Evolutionary conservation across 1,140 invertebrate genomes (phyloP).

Genomic region (Scaptodrosophila lebanonensis): DNA sequence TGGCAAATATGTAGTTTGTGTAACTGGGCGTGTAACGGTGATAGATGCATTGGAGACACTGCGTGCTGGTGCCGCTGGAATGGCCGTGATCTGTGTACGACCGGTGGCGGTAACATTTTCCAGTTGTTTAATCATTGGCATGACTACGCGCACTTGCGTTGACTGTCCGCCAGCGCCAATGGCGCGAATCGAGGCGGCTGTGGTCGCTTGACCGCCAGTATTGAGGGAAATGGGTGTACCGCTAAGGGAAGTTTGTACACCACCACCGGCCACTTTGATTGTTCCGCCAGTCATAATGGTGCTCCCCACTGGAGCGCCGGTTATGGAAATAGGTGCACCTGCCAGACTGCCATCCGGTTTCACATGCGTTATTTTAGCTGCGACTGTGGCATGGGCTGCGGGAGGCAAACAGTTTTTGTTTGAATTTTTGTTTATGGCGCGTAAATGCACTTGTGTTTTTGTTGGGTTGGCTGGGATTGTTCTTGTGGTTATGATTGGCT

Average conservation of each 20-base stretch:
- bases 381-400: slow-evolving; percentile 61
- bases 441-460: slow-evolving; percentile 46
- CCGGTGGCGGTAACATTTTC: slow-evolving; percentile 65
- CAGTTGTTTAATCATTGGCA: slow-evolving; percentile 74
- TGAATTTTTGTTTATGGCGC: slow-evolving; percentile 65
- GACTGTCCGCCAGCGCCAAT: slow-evolving; percentile 68
- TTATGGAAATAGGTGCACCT: slow-evolving; percentile 49
- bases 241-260: slow-evolving; percentile 40
- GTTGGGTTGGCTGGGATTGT: slow-evolving; percentile 27
- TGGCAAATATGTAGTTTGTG: slow-evolving; percentile 66
- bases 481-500: slow-evolving; percentile 37
- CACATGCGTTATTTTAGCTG: slow-evolving; percentile 71
- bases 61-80: slow-evolving; percentile 62
- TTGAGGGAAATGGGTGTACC: slow-evolving; percentile 61
- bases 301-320: slow-evolving; percentile 27
- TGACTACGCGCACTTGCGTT: slow-evolving; percentile 72
- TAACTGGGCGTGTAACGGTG: slow-evolving; percentile 67
- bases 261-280: slow-evolving; percentile 60
- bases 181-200: slow-evolving; percentile 62
- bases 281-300: slow-evolving; percentile 61
- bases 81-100: slow-evolving; percentile 71
- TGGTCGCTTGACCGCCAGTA: slow-evolving; percentile 42
- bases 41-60: slow-evolving; percentile 72
- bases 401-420: slow-evolving; percentile 55
- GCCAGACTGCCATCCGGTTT: slow-evolving; percentile 46